phyloP scores from a whole-genome alignment of 2,888 invertebrate species.

The Hesperia comma region DNA sequence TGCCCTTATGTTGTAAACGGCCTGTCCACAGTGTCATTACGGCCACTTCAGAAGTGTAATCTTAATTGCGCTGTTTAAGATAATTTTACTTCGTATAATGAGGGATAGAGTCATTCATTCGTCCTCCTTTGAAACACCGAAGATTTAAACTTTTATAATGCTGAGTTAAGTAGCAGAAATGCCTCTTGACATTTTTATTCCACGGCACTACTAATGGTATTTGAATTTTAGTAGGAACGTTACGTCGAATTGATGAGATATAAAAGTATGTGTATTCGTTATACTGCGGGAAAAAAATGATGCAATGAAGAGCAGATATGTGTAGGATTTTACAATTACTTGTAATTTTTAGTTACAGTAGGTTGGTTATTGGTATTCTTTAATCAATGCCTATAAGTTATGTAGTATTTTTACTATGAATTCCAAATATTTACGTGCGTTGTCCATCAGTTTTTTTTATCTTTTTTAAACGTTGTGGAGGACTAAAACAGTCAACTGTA shows the following conservation, averaged over 20 bases:
- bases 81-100: conserved; percentile 54
- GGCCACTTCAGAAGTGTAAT: conserved; percentile 63
- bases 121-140: conserved; percentile 16
- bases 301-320: background rate
- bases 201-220: background rate
- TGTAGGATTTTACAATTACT: too few relatives aligned
- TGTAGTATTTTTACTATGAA: too few relatives aligned
- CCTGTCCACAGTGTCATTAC: conserved; percentile 58
- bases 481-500: too few relatives aligned
- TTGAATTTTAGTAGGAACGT: background rate
- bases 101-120: conserved; percentile 22
- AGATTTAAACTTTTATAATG: conserved; percentile 1
- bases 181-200: conserved; percentile 22
- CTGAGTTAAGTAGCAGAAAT: conserved; percentile 4
- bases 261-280: background rate
- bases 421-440: too few relatives aligned
- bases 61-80: conserved; percentile 68
- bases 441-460: too few relatives aligned
- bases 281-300: background rate
- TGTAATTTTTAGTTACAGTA: too few relatives aligned
- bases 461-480: too few relatives aligned
- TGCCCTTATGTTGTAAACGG: conserved; percentile 58
- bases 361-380: too few relatives aligned
- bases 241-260: background rate
- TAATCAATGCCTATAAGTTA: too few relatives aligned